These are phyloP conservation scores for Hassar affinis DNA, from an alignment of 2,113 vertebrate species.

Conservation along the genomic window DNA sequence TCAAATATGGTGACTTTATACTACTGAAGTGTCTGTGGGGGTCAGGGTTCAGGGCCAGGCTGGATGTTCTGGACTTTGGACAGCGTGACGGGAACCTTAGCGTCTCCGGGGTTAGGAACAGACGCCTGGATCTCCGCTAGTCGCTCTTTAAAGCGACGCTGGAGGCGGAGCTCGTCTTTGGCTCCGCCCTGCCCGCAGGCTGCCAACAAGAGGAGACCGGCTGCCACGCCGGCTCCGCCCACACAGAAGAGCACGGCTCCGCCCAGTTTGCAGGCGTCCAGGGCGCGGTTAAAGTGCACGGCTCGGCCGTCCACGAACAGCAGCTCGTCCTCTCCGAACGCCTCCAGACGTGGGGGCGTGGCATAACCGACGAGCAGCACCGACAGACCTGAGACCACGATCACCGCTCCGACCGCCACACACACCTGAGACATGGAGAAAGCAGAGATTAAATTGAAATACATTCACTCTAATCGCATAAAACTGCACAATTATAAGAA, in stretches of 20 bases:
- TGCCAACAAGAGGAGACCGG: slow-evolving; percentile 87
- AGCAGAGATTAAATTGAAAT: background rate
- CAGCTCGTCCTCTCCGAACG: slow-evolving; percentile 90
- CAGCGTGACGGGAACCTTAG: slow-evolving; percentile 90
- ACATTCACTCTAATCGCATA: too few species aligned
- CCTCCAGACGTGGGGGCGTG: slow-evolving; percentile 86
- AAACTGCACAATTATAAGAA: too few species aligned
- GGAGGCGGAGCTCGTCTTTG: slow-evolving; percentile 89
- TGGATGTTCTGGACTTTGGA: slow-evolving; percentile 95
- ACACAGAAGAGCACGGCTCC: slow-evolving; percentile 91
- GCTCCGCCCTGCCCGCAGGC: slow-evolving; percentile 86
- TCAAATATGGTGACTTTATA: background rate
- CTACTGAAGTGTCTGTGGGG: background rate
- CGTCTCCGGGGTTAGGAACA: slow-evolving; percentile 82
- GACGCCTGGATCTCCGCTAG: slow-evolving; percentile 84
- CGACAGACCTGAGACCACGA: slow-evolving; percentile 84
- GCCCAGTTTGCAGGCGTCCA: slow-evolving; percentile 89
- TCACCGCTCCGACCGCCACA: slow-evolving; percentile 84
- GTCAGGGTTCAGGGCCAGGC: slow-evolving; percentile 84
- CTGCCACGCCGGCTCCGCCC: slow-evolving; percentile 84
- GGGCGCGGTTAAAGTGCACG: slow-evolving; percentile 84
- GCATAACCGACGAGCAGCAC: slow-evolving; percentile 89
- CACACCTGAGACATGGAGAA: slow-evolving; percentile 79
- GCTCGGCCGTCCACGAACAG: slow-evolving; percentile 84
- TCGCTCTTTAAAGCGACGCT: slow-evolving; percentile 92